phyloP scores from a whole-genome alignment of 2,888 invertebrate species.

The Scelioninae gen. 1 region DNA sequence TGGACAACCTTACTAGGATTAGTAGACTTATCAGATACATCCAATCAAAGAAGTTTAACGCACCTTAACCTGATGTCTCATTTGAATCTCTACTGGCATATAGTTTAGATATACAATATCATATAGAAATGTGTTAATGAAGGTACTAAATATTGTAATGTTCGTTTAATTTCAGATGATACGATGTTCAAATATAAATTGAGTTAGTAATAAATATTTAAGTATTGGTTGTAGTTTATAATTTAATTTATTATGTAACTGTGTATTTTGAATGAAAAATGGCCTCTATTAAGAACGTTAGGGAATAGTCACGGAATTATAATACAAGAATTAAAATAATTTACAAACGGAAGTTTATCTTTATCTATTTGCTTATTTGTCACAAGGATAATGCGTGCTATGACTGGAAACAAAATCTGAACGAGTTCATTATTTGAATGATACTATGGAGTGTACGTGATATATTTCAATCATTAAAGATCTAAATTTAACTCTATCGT shows the following conservation, averaged over 20 bases:
- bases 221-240: too few species aligned
- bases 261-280: too few species aligned
- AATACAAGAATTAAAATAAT: constrained; percentile 2
- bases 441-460: constrained; percentile 38
- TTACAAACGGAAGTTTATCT: background rate
- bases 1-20: constrained; percentile 49
- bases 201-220: too few species aligned
- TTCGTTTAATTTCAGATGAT: too few species aligned
- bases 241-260: too few species aligned
- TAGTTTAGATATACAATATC: too few species aligned
- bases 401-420: constrained; percentile 18
- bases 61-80: constrained; percentile 45
- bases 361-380: constrained; percentile 13
- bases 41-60: constrained; percentile 62
- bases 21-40: constrained; percentile 55
- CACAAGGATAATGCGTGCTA: constrained; percentile 23
- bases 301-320: too few species aligned
- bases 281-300: too few species aligned
- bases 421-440: constrained; percentile 13
- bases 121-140: too few species aligned
- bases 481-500: constrained; percentile 25
- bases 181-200: too few species aligned
- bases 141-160: too few species aligned
- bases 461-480: background rate
- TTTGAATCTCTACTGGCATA: constrained; percentile 45